A percentile compares a stretch with the other conserved stretches of the same genome.
These are phyloP conservation scores for Arrhopalites spinosus DNA, from an alignment of 2,888 invertebrate species.

Conservation along the genomic window DNA sequence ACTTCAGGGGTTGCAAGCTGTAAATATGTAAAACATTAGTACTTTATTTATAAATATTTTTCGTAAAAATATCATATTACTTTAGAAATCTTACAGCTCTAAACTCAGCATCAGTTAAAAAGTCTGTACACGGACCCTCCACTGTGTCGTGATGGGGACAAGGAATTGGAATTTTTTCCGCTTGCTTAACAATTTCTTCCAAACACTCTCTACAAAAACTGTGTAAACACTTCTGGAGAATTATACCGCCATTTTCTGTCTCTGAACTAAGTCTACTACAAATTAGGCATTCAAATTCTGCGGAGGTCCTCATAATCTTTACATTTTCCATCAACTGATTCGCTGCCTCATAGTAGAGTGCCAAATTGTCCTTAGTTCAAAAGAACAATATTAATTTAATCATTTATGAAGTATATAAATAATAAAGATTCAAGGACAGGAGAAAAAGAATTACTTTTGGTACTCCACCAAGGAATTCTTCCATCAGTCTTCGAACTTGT, in stretches of 20 bases:
- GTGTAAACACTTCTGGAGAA: not conserved
- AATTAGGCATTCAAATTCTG: constrained; percentile 20
- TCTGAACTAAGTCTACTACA: constrained; percentile 9
- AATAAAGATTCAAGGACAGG: not conserved
- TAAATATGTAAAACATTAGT: not conserved
- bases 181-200: not conserved
- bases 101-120: constrained; percentile 6
- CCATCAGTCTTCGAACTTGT: not conserved
- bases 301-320: not conserved
- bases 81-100: constrained; percentile 3
- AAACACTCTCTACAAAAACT: constrained; percentile 9
- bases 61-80: not conserved
- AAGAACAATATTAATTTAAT: not conserved
- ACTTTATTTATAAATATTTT: not conserved
- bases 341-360: constrained; percentile 1
- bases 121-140: not conserved
- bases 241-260: not conserved
- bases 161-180: constrained; percentile 1
- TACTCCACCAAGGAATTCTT: not conserved
- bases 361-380: constrained; percentile 3
- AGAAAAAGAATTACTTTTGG: not conserved
- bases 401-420: not conserved
- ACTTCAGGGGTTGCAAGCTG: not conserved
- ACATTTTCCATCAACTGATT: not conserved
- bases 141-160: constrained; percentile 2